Evolutionary conservation across 2,113 vertebrate species (phyloP).

Genomic region (Aptenodytes patagonicus): DNA sequence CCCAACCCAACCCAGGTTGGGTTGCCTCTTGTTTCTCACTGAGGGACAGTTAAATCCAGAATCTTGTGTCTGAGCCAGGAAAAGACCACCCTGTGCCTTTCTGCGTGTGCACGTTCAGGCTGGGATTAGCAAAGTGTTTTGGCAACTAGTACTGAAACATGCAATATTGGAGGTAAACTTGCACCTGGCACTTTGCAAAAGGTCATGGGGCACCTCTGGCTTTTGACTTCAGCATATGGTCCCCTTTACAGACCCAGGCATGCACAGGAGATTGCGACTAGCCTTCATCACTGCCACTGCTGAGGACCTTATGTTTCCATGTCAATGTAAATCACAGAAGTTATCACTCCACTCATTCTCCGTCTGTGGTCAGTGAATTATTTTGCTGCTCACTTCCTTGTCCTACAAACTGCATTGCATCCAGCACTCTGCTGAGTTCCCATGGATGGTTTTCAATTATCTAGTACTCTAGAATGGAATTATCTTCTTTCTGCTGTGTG

Average conservation of each 20-base stretch:
- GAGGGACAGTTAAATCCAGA: background rate
- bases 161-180: background rate
- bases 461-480: background rate
- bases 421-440: background rate
- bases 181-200: background rate
- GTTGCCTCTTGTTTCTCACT: background rate
- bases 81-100: background rate
- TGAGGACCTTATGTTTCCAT: background rate
- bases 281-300: background rate
- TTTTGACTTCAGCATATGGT: background rate
- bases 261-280: background rate
- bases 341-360: background rate
- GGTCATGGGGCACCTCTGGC: background rate
- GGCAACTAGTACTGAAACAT: background rate
- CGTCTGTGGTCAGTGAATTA: background rate
- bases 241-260: background rate
- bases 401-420: background rate
- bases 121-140: background rate
- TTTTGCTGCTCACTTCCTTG: background rate
- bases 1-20: background rate
- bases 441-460: background rate
- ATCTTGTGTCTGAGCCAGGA: background rate
- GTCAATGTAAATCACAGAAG: background rate
- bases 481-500: background rate
- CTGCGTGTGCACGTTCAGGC: rapidly evolving